A percentile compares a stretch with the other conserved stretches of the same genome.
phyloP scores from a whole-genome alignment of 2,888 invertebrate species.

The Ypsolopha sequella region DNA sequence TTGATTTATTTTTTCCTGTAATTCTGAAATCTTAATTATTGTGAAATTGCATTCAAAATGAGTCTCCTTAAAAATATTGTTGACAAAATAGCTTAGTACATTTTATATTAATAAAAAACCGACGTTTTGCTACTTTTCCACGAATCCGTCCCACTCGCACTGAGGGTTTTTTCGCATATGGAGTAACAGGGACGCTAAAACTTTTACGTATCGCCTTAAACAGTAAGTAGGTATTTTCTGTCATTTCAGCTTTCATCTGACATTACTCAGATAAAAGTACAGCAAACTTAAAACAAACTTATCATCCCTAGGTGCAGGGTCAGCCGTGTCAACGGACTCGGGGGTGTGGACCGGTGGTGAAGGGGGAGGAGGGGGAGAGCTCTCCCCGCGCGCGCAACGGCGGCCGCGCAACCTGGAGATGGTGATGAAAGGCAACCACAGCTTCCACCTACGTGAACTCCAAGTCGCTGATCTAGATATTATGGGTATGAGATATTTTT shows the following conservation, averaged over 20 bases:
- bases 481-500: constrained; percentile 38
- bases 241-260: neutral
- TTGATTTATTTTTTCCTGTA: too few species aligned
- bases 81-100: too few species aligned
- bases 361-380: constrained; percentile 29
- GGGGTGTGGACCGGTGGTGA: constrained; percentile 68
- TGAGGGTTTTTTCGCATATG: too few species aligned
- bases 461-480: constrained; percentile 59
- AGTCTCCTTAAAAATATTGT: too few species aligned
- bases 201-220: too few species aligned
- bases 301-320: constrained; percentile 43
- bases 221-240: neutral
- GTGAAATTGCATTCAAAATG: too few species aligned
- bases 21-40: too few species aligned
- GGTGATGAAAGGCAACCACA: constrained; percentile 79
- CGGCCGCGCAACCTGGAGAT: constrained; percentile 80
- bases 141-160: too few species aligned
- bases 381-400: constrained; percentile 51
- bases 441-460: constrained; percentile 81
- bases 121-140: too few species aligned
- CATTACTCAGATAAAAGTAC: neutral
- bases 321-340: constrained; percentile 76
- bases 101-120: too few species aligned
- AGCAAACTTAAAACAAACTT: neutral
- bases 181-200: too few species aligned